A percentile compares a stretch with the other conserved stretches of the same genome.
Conservation (phyloP, 2,113 vertebrate species). For the Eclectus roratus region DNA sequence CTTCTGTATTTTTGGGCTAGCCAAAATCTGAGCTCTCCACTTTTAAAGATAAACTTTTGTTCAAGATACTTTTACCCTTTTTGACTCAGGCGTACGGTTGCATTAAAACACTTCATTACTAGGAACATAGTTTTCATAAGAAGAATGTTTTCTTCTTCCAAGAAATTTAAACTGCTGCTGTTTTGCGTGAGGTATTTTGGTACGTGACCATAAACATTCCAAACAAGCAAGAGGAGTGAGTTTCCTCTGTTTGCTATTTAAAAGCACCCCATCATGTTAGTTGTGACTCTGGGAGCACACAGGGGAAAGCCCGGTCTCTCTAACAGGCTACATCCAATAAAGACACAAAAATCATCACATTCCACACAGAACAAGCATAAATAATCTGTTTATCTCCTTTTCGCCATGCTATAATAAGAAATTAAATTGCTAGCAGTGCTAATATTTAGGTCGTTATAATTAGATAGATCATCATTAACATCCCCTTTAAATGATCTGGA, state of each 20-base stretch:
- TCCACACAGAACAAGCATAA: not conserved
- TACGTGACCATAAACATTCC: not conserved
- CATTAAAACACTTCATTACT: not conserved
- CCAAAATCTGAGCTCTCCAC: not conserved
- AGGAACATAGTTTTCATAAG: not conserved
- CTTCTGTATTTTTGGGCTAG: not conserved
- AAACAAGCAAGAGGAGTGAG: not conserved
- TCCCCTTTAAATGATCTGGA: conserved; percentile 15
- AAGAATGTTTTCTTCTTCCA: not conserved
- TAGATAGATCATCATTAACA: conserved; percentile 33
- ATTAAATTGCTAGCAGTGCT: not conserved
- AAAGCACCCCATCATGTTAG: not conserved
- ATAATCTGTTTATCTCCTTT: conserved; percentile 48
- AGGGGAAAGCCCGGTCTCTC: not conserved
- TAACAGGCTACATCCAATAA: not conserved
- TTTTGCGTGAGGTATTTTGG: not conserved
- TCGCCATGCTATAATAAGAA: conserved; percentile 13
- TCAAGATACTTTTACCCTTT: not conserved
- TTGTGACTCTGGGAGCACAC: not conserved
- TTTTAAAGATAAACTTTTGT: not conserved
- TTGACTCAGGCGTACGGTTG: not conserved
- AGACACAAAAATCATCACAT: not conserved
- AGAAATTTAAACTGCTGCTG: not conserved
- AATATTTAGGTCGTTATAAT: conserved; percentile 29
- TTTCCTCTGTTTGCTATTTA: conserved; percentile 1